Evolutionary conservation across 2,888 invertebrate species (phyloP), one percentile per base, ranked within the genome.

Genomic region (Eristalis intricaria): DNA sequence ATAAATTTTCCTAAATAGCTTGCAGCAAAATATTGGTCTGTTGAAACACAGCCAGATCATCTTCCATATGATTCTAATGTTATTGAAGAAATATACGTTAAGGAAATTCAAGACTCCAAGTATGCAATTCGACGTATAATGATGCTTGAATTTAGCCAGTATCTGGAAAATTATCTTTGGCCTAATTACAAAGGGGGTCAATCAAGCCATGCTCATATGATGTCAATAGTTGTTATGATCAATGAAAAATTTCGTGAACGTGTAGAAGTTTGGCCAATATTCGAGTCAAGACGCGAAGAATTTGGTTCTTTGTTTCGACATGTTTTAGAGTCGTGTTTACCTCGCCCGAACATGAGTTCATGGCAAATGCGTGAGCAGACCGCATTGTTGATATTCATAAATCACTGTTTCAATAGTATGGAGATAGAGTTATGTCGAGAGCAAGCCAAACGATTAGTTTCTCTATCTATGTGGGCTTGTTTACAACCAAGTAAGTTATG

Each of bases 181-280:
- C 98, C 99, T 0, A 97, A 99, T 93, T 99, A 97, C 93, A 94
- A 94, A 75, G 94, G 96, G 0, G 95, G 95, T n/a, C 93, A 94
- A 89, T 96, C 98, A 1, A 95, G 96, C 1, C 95, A 96, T 90
- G 96, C 97, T n/a, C 99, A 99, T 92, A 95, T 99, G 91, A 96
- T 99, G 96, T 99, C 99, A 0, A 98, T 99, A 89, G 97, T 98
- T n/a, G 96, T 98, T 0, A 98, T 99, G 97, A 96, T 99, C 64
- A 99, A 99, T 94, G 99, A 99, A 92, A 99, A 99, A 93, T 98
- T 99, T 91, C 94, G 99, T 1, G 99, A 99, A 93, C 94, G 99
- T 73, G 98, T 99, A 10, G 97, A 97, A 85, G 98, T 99, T 4
- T 99, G 99, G 99, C 96, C 97, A 94, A 96, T 97, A 90, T 98